Percentiles rank a stretch among this genome's conserved stretches.
Evolutionary conservation across 2,113 vertebrate species (phyloP).

Genomic region (Scomber colias): DNA sequence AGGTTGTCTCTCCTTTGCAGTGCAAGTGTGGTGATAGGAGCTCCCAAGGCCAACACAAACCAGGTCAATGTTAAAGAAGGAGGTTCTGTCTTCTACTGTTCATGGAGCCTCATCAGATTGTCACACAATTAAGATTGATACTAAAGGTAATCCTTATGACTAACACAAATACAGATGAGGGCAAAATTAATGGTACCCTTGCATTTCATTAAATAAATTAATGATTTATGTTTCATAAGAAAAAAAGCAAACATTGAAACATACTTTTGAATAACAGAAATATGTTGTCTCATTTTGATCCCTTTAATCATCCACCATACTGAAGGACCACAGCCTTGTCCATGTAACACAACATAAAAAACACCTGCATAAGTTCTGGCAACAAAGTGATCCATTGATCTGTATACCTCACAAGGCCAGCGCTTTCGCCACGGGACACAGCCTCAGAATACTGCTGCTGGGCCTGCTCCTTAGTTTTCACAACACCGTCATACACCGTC

Average conservation of each 20-base stretch:
- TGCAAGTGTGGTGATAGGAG: conserved; percentile 90
- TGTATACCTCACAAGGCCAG: conserved; percentile 91
- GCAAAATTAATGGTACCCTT: too few species aligned
- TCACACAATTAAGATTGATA: conserved; percentile 87
- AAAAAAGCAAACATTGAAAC: neutral
- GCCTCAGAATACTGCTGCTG: conserved; percentile 91
- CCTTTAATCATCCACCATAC: too few species aligned
- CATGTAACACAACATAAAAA: neutral
- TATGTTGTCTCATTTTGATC: too few species aligned
- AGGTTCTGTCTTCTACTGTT: conserved; percentile 92
- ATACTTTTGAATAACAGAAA: too few species aligned
- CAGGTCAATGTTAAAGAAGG: conserved; percentile 87
- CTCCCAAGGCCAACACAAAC: conserved; percentile 90
- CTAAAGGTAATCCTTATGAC: conserved; percentile 81
- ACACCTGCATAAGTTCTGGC: too few species aligned
- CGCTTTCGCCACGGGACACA: conserved; percentile 90
- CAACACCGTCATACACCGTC: conserved; percentile 88
- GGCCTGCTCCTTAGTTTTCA: conserved; percentile 92
- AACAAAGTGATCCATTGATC: neutral
- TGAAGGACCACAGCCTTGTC: neutral
- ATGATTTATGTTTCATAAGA: neutral
- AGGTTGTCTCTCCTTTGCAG: conserved; percentile 70
- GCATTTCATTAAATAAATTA: too few species aligned
- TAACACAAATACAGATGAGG: too few species aligned
- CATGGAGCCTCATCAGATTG: conserved; percentile 84